Evolutionary conservation across 2,113 vertebrate genomes (phyloP).

Genomic region (Brevimyrus niger): DNA sequence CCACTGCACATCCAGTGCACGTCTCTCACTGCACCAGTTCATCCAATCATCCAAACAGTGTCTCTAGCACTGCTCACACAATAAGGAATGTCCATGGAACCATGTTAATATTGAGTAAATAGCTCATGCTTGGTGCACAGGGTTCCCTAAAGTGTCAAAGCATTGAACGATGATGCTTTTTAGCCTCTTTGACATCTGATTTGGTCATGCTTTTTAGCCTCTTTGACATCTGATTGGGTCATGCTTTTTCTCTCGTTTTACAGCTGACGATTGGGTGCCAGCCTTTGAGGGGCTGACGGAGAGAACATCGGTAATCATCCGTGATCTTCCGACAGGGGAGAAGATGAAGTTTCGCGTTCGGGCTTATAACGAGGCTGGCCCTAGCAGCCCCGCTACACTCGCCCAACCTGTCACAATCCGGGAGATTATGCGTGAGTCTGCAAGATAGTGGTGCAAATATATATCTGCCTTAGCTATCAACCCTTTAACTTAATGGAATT

Average conservation of each 20-base stretch:
- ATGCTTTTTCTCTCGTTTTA: slow-evolving; percentile 3
- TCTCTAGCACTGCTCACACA: neutral
- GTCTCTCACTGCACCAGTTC: neutral
- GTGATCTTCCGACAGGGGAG: slow-evolving; percentile 77
- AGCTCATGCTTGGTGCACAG: neutral
- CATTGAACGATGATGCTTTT: neutral
- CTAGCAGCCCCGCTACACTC: slow-evolving; percentile 66
- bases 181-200: neutral
- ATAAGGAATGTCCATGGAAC: neutral
- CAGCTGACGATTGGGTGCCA: slow-evolving; percentile 80
- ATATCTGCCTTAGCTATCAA: neutral
- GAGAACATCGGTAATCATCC: slow-evolving; percentile 64
- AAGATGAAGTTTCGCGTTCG: slow-evolving; percentile 81
- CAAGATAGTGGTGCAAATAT: neutral
- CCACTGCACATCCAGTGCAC: neutral
- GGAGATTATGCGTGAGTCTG: slow-evolving; percentile 85
- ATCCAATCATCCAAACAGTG: neutral
- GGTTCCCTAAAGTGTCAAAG: neutral
- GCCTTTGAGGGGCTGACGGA: slow-evolving; percentile 76
- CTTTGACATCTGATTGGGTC: neutral
- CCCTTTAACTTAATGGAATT: neutral
- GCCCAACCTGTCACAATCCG: slow-evolving; percentile 78
- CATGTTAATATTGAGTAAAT: neutral
- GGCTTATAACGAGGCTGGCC: slow-evolving; percentile 81
- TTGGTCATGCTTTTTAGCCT: neutral